phyloP scores from a whole-genome alignment of 1,140 invertebrate genomes.

The Nomia melanderi region DNA sequence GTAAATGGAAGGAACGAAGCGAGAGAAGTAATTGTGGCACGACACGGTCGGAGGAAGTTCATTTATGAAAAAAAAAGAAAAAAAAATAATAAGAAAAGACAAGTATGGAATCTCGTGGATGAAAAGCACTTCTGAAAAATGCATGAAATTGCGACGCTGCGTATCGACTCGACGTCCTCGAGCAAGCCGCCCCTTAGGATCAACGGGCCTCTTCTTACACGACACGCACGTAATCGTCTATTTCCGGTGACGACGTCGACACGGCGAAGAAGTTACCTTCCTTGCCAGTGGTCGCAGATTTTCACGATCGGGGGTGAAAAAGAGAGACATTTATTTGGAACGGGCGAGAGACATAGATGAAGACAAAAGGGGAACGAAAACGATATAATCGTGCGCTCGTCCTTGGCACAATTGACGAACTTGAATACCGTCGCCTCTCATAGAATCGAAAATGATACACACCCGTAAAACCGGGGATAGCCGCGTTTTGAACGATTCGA shows the following conservation, averaged over 20 bases:
- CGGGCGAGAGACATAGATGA: slow-evolving; percentile 29
- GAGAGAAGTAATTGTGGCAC: slow-evolving; percentile 13
- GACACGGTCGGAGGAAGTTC: slow-evolving; percentile 19
- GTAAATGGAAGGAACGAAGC: slow-evolving; percentile 14
- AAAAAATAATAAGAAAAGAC: too few species aligned
- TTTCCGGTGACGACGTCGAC: slow-evolving; percentile 48
- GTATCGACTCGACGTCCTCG: slow-evolving; percentile 51
- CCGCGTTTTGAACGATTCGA: too few species aligned
- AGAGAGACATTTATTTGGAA: slow-evolving; percentile 29
- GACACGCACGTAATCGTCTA: slow-evolving; percentile 43
- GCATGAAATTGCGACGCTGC: slow-evolving; percentile 55
- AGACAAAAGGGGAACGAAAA: slow-evolving; percentile 14
- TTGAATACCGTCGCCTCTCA: background rate
- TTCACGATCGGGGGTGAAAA: slow-evolving; percentile 18
- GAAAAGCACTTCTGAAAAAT: slow-evolving; percentile 40
- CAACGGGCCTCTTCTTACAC: slow-evolving; percentile 51
- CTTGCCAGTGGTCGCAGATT: slow-evolving; percentile 47
- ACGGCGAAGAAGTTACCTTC: slow-evolving; percentile 52
- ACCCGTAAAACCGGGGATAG: background rate
- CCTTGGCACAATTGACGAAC: background rate
- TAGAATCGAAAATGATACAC: background rate
- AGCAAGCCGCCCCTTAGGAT: slow-evolving; percentile 57
- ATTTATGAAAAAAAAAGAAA: slow-evolving; percentile 21
- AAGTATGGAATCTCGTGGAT: slow-evolving; percentile 38
- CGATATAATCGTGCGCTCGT: slow-evolving; percentile 20